Evolutionary conservation across 2,888 invertebrate genomes (phyloP).

Genomic region (Lacanobia wlatinum): DNA sequence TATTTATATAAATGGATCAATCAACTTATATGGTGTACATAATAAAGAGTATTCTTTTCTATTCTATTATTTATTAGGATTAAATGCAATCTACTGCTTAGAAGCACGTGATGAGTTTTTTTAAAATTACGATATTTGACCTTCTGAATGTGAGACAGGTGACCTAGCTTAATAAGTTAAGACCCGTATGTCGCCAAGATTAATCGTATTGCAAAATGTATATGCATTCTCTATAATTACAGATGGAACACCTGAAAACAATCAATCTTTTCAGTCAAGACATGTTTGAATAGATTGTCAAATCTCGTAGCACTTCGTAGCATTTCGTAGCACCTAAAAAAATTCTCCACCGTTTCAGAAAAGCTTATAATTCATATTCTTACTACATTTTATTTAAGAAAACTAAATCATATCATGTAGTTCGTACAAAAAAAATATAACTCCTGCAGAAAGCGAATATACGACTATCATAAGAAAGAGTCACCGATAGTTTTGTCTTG

Average conservation of each 20-base stretch:
- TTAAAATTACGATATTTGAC: too few species aligned
- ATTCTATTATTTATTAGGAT: too few species aligned
- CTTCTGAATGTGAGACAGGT: too few species aligned
- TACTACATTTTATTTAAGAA: not conserved
- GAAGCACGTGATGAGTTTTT: too few species aligned
- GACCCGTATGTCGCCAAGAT: not conserved
- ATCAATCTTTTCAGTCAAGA: not conserved
- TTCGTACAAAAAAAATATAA: not conserved
- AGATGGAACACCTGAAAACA: not conserved
- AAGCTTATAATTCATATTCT: not conserved
- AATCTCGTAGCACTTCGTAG: constrained; percentile 5
- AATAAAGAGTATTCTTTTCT: too few species aligned
- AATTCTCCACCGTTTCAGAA: not conserved
- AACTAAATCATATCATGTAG: constrained; percentile 1
- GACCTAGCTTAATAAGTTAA: not conserved
- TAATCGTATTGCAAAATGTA: not conserved
- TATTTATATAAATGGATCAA: too few species aligned
- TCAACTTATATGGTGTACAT: too few species aligned
- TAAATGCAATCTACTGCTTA: too few species aligned
- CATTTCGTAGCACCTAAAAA: constrained; percentile 11
- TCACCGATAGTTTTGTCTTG: constrained; percentile 34
- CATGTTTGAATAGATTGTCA: not conserved
- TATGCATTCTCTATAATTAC: not conserved
- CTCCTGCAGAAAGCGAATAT: not conserved
- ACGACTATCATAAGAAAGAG: not conserved